Evolutionary conservation across 2,888 invertebrate species (phyloP).

Genomic region (Petrolisthes cinctipes): DNA sequence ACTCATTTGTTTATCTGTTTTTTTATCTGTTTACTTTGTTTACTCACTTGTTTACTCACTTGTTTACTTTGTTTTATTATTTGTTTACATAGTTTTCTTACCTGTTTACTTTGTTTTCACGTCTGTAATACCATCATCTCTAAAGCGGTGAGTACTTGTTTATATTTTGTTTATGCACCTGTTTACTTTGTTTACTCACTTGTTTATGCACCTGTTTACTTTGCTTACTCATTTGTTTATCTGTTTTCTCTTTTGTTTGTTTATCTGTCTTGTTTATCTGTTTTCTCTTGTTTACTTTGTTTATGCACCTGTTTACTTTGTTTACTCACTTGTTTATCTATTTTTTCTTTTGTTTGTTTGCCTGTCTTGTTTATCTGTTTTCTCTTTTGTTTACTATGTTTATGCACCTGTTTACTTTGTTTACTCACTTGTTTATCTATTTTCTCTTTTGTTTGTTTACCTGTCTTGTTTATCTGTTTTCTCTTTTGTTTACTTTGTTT

Average conservation of each 20-base stretch:
- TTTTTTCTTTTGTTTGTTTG: no score
- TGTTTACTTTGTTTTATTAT: background rate
- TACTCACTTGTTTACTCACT: background rate
- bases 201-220: background rate
- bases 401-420: constrained; percentile 77
- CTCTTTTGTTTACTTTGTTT: no score
- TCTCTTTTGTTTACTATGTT: constrained; percentile 83
- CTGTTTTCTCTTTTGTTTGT: no score
- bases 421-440: no score
- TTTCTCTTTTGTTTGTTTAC: background rate
- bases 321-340: background rate
- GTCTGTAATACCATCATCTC: constrained; percentile 93
- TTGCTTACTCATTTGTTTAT: no score
- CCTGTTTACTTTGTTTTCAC: no score
- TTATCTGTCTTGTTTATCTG: no score
- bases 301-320: background rate
- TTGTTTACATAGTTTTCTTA: no score
- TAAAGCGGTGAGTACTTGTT: constrained; percentile 76
- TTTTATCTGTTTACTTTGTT: background rate
- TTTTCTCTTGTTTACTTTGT: no score
- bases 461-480: background rate
- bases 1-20: constrained; percentile 5
- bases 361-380: no score
- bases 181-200: background rate
- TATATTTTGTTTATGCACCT: no score